Evolutionary conservation across 2,113 vertebrate species (phyloP).

Genomic region (Hydropotes inermis): DNA sequence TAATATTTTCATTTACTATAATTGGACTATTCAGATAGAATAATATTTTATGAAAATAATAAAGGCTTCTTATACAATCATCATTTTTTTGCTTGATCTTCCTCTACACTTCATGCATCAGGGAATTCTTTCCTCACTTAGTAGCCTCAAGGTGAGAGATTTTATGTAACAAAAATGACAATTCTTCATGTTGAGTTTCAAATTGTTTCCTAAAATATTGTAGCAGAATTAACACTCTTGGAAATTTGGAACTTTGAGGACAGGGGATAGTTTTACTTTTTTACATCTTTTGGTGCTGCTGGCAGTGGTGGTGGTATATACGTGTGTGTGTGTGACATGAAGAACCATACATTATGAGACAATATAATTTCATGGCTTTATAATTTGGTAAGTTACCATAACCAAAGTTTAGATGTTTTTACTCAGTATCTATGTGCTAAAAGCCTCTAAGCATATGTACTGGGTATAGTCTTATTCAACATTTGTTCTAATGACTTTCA

Average conservation of each 20-base stretch:
- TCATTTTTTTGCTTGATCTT: not conserved
- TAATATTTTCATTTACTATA: not conserved
- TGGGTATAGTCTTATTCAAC: not conserved
- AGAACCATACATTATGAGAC: not conserved
- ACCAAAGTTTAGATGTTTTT: not conserved
- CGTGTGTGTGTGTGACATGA: not conserved
- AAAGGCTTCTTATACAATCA: not conserved
- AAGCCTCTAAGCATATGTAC: not conserved
- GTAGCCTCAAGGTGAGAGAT: not conserved
- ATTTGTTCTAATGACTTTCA: conserved; percentile 7
- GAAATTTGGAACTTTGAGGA: not conserved
- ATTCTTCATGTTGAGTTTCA: not conserved
- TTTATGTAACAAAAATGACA: not conserved
- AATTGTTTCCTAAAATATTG: not conserved
- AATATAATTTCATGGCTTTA: not conserved
- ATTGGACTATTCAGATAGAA: not conserved
- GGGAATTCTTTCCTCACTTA: not conserved
- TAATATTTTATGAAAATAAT: not conserved
- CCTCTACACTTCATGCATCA: not conserved
- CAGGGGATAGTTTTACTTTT: not conserved
- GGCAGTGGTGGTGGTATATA: not conserved
- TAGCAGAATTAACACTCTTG: not conserved
- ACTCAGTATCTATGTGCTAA: not conserved
- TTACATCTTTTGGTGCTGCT: not conserved
- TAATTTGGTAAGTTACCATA: not conserved